phyloP scores from a whole-genome alignment of 2,888 invertebrate species.

The Tanytarsus gracilentus region DNA sequence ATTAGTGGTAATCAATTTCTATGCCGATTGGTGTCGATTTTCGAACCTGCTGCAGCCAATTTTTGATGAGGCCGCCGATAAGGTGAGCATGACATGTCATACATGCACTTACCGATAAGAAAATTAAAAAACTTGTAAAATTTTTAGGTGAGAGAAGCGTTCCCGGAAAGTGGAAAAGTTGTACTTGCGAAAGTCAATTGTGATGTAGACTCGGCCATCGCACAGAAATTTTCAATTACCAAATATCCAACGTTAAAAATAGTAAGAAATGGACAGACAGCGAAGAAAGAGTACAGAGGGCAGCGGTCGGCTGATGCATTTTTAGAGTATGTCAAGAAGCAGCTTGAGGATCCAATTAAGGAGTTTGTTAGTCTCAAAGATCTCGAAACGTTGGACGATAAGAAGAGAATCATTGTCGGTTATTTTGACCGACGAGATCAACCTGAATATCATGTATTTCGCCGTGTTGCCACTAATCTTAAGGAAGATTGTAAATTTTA shows the following conservation, averaged over 20 bases:
- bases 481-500: constrained; percentile 95
- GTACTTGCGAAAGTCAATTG: constrained; percentile 96
- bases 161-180: constrained; percentile 73
- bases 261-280: constrained; percentile 81
- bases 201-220: constrained; percentile 80
- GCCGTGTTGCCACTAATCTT: constrained; percentile 73
- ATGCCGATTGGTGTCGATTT: constrained; percentile 99
- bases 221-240: constrained; percentile 86
- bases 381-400: constrained; percentile 64
- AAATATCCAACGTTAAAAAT: constrained; percentile 98
- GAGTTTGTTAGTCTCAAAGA: constrained; percentile 67
- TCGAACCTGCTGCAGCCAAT: constrained; percentile 94
- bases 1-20: constrained; percentile 96
- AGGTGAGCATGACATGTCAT: constrained; percentile 45
- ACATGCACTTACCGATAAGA: not conserved
- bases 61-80: constrained; percentile 91
- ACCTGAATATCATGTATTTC: constrained; percentile 69
- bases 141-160: constrained; percentile 50
- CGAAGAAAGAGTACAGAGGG: constrained; percentile 85
- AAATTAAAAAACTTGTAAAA: not conserved
- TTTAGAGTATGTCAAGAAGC: constrained; percentile 76
- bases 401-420: constrained; percentile 78
- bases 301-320: constrained; percentile 84
- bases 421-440: constrained; percentile 78
- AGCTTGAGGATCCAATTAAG: constrained; percentile 75